phyloP scores from a whole-genome alignment of 2,113 vertebrate genomes.

The Sander lucioperca region DNA sequence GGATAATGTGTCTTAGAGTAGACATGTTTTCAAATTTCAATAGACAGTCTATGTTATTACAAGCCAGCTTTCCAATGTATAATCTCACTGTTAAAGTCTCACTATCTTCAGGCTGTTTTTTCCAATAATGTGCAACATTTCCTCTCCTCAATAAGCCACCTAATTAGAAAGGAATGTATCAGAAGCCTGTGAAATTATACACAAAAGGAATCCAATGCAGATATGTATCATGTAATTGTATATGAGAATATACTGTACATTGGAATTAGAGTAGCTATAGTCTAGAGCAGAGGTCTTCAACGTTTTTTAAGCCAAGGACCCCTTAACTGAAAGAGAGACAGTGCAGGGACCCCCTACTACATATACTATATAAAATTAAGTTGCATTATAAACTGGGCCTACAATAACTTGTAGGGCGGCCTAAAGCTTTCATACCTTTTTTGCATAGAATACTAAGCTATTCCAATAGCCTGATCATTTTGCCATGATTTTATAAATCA shows the following conservation, averaged over 20 bases:
- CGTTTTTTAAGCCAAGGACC: too few relatives aligned
- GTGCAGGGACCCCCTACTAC: too few relatives aligned
- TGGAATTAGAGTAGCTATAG: neutral
- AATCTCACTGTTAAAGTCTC: neutral
- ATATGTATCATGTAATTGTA: neutral
- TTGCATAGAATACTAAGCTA: too few relatives aligned
- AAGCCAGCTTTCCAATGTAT: neutral
- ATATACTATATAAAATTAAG: too few relatives aligned
- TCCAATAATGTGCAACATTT: conserved; percentile 10
- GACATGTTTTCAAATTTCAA: conserved; percentile 2
- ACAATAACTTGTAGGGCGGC: too few relatives aligned
- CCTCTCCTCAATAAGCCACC: neutral
- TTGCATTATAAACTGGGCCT: too few relatives aligned
- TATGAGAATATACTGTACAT: neutral
- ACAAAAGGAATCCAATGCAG: conserved; percentile 10
- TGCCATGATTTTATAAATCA: too few relatives aligned
- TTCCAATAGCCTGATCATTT: too few relatives aligned
- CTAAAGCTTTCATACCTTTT: too few relatives aligned
- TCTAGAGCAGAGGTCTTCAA: neutral
- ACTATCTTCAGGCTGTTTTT: neutral
- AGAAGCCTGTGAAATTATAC: neutral
- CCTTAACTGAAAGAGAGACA: too few relatives aligned
- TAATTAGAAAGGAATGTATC: neutral
- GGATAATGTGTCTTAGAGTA: neutral
- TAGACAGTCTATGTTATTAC: neutral